phyloP scores from a whole-genome alignment of 37 sponge, comb jelly and placozoan species.

The Spongilla lacustris region DNA sequence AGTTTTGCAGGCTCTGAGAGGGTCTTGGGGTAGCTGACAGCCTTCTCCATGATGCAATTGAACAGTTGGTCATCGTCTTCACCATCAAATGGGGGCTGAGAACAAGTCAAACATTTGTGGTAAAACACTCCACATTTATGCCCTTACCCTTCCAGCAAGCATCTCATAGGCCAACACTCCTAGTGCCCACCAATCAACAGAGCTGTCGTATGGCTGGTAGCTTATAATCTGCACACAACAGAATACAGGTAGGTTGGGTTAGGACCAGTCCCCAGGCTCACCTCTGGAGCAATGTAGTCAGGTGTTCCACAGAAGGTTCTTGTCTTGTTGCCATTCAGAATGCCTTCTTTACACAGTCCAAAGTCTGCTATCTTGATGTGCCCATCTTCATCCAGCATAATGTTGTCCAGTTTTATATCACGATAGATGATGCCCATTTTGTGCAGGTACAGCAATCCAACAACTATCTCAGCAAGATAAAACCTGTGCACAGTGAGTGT shows the following conservation, averaged over 20 bases:
- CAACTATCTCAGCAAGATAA: slow-evolving; percentile 90
- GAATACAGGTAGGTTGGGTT: background rate
- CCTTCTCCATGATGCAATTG: slow-evolving; percentile 82
- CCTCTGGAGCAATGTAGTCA: slow-evolving; percentile 99
- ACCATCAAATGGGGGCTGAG: slow-evolving; percentile 97
- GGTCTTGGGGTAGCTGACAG: slow-evolving; percentile 79
- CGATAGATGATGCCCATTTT: slow-evolving; percentile 85
- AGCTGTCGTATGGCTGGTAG: slow-evolving; percentile 87
- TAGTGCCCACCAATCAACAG: slow-evolving; percentile 99
- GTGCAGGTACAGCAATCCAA: slow-evolving; percentile 88
- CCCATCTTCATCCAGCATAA: slow-evolving; percentile 91
- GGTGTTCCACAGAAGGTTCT: slow-evolving; percentile 99
- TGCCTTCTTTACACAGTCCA: slow-evolving; percentile 97
- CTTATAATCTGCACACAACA: slow-evolving; percentile 75
- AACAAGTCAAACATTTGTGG: background rate
- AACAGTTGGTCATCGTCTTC: slow-evolving; percentile 96
- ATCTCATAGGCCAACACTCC: slow-evolving; percentile 95
- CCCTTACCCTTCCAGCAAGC: slow-evolving; percentile 91
- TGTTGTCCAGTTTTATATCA: slow-evolving; percentile 97
- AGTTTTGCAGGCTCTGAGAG: slow-evolving; percentile 80
- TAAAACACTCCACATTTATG: background rate
- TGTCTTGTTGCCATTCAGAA: slow-evolving; percentile 74
- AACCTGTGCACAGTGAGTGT: slow-evolving; percentile 57
- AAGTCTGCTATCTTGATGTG: slow-evolving; percentile 99
- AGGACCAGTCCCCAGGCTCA: background rate